Base-by-base conservation (phyloP, 2,888 invertebrate genomes). In the Sericinus montela region DNA sequence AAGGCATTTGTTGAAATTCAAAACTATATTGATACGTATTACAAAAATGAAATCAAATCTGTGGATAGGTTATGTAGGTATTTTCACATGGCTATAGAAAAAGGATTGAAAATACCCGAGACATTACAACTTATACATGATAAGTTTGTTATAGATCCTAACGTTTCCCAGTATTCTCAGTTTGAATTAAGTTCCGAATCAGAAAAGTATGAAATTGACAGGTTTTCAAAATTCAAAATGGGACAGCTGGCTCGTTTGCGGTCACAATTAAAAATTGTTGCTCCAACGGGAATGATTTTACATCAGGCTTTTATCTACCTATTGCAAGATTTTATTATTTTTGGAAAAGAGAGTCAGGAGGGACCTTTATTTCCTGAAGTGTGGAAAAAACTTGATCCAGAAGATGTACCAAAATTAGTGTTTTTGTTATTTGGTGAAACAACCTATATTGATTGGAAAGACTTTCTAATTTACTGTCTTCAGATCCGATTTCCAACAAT, bases 391-490 rank as follows among this genome's bases (percentile, higher is more conserved):
- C 55, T 91, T 9, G 75, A 82, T 54, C 76, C 85, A 0, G 77
- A 80, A 28, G 73, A 89, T 54, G 70, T 91, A 19, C 69, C 82
- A 0, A 79, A 75, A 56, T 58, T 91, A 30, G 78, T 91, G 0
- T 67, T 67, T 43, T 57, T 69, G 29, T 52, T 92, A 11, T 93
- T 91, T 64, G 92, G 91, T 0, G 82, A 90, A 37, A 80, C 83
- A 0, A 87, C 86, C 8, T 90, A 89, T 53, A 62, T 93, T 8
- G 91, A 92, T 60, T 93, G 93, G 93, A 90, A 90, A 60, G 92
- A 93, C 67, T 93, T 93, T 60, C 74, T 93, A 9, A 79, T 93
- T 55, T 90, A 90, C 61, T 91, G 91, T 62, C 66, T 92, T 28
- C 84, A 90, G 58, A 63, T 93, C 8, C 73, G 79, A 36, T 90